A percentile compares a stretch with the other conserved stretches of the same genome.
These are phyloP conservation scores for Pilophorus perplexus DNA, from an alignment of 2,888 invertebrate species.

Conservation along the genomic window DNA sequence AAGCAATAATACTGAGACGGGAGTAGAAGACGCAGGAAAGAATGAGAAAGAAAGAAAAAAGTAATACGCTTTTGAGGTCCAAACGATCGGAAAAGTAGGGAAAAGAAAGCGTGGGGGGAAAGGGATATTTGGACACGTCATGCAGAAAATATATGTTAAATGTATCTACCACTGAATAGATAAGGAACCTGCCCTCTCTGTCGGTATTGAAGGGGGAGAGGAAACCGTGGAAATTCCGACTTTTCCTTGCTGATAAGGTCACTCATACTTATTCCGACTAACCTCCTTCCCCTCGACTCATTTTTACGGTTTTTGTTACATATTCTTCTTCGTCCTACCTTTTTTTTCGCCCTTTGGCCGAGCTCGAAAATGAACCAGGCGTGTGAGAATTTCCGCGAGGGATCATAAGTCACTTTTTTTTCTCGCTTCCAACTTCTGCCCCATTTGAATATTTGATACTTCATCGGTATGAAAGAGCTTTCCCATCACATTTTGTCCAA, in stretches of 20 bases:
- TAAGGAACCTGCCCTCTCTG: not conserved
- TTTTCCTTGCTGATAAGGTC: not conserved
- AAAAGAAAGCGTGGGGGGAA: not conserved
- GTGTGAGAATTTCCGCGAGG: not conserved
- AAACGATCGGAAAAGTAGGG: not conserved
- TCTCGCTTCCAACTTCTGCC: not conserved
- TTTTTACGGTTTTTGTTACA: not conserved
- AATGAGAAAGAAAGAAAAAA: not conserved
- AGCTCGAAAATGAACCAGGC: no score
- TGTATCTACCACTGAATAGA: constrained; percentile 8
- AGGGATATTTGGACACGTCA: not conserved
- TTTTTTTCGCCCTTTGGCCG: no score
- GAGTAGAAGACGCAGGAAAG: not conserved
- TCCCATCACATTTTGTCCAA: not conserved
- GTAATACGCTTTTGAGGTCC: constrained; percentile 8
- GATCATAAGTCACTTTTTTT: constrained; percentile 1
- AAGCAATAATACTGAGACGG: constrained; percentile 8
- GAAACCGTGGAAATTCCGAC: not conserved
- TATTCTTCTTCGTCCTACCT: not conserved
- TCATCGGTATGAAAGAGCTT: not conserved
- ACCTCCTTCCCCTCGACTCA: no score
- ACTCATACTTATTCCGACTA: not conserved
- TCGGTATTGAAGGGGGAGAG: not conserved
- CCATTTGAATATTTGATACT: constrained; percentile 17
- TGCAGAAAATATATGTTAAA: constrained; percentile 28